phyloP scores from a whole-genome alignment of 2,888 invertebrate species.

The Synergus japonicus region DNA sequence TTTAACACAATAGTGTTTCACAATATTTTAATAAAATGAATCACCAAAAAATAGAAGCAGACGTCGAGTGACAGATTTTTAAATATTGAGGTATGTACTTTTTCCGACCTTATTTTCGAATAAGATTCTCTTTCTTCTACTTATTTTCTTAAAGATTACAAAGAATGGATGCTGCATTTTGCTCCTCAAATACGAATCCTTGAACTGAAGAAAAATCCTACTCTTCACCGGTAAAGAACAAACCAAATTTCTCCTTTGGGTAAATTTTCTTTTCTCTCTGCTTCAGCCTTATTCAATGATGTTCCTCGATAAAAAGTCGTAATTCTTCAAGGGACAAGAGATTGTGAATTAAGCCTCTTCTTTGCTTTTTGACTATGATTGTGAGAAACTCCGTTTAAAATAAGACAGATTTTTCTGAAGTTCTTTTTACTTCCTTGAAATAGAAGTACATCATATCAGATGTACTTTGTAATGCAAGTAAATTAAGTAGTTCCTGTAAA shows the following conservation, averaged over 20 bases:
- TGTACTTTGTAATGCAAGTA: background rate
- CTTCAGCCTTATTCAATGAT: conserved; percentile 18
- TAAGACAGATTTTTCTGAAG: background rate
- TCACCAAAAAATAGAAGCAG: no score
- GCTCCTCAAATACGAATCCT: conserved; percentile 14
- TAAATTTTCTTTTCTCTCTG: conserved; percentile 12
- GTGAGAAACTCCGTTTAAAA: background rate
- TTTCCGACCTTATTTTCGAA: no score
- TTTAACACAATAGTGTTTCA: background rate
- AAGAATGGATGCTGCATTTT: background rate
- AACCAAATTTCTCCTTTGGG: conserved; percentile 9
- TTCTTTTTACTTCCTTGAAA: background rate
- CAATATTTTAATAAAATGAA: background rate
- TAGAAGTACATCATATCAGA: background rate
- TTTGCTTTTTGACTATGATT: conserved; percentile 14
- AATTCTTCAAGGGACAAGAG: conserved; percentile 35
- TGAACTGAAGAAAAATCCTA: conserved; percentile 11
- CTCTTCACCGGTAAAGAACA: conserved; percentile 6
- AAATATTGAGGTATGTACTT: no score
- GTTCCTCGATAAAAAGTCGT: conserved; percentile 30
- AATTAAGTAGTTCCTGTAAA: background rate
- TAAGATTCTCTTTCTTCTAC: no score
- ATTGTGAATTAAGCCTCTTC: conserved; percentile 3
- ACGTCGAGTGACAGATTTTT: no score
- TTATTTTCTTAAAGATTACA: background rate